These are phyloP conservation scores for Stichopus horrens DNA, from an alignment of 53 echinoderm and acorn worm species.

Conservation along the genomic window DNA sequence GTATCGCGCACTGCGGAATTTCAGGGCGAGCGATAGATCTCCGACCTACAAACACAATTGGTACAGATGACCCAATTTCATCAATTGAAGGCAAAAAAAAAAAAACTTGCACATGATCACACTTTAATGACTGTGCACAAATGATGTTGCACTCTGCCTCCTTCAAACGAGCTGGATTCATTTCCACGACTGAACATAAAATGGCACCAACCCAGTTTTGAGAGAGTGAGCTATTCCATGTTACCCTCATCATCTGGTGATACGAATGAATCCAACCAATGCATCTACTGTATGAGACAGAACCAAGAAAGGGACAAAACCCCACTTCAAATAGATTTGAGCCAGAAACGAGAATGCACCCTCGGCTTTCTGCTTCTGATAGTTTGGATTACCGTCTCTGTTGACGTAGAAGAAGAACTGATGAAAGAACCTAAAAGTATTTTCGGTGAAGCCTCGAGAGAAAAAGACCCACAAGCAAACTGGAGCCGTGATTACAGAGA, in stretches of 20 bases:
- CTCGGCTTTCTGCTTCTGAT: not conserved
- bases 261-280: not conserved
- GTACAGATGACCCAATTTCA: conserved; percentile 16
- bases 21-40: not conserved
- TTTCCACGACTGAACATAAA: not conserved
- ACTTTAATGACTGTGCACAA: not conserved
- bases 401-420: not conserved
- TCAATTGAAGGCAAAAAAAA: not conserved
- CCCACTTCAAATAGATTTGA: not conserved
- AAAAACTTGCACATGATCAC: not conserved
- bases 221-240: not conserved
- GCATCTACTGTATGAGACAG: not conserved
- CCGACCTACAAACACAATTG: conserved; percentile 36
- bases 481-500: conserved; percentile 19
- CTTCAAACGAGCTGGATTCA: conserved; percentile 3
- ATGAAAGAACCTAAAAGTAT: not conserved
- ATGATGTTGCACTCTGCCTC: not conserved
- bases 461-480: not conserved
- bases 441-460: conserved; percentile 5
- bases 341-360: not conserved
- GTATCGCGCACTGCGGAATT: not conserved
- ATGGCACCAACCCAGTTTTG: conserved; percentile 30
- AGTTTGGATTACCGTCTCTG: not conserved
- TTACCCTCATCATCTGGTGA: not conserved
- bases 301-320: not conserved